Evolutionary conservation across 2,113 vertebrate genomes (phyloP).

Genomic region (Vulpes vulpes): DNA sequence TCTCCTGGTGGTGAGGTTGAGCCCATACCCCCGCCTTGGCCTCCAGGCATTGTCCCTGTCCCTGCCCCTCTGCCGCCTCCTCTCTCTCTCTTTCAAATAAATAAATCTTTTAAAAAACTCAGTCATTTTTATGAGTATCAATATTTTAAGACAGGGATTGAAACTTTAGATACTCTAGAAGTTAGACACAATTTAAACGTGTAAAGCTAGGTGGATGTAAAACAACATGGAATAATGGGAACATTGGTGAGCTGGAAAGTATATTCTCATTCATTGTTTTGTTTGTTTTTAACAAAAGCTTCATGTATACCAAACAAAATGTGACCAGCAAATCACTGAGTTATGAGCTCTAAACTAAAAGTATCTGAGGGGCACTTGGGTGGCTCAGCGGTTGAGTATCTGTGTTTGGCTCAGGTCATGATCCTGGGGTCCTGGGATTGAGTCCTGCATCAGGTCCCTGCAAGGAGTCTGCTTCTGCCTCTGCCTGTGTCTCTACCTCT

Average conservation of each 20-base stretch:
- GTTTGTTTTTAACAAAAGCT: constrained; percentile 4
- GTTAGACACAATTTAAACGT: neutral
- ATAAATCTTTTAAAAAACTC: too few relatives aligned
- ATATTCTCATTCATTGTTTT: neutral
- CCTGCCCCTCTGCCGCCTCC: too few relatives aligned
- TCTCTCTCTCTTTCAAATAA: too few relatives aligned
- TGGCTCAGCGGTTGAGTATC: too few relatives aligned
- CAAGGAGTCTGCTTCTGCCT: too few relatives aligned
- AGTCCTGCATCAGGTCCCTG: too few relatives aligned
- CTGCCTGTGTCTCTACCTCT: too few relatives aligned
- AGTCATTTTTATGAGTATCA: neutral
- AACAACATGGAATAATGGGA: neutral
- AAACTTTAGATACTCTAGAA: neutral
- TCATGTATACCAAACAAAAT: neutral
- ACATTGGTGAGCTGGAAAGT: neutral
- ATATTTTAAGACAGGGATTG: neutral
- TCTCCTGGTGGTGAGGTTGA: too few relatives aligned
- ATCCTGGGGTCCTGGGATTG: too few relatives aligned
- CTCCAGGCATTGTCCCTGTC: too few relatives aligned
- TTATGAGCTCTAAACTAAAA: neutral
- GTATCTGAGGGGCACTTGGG: neutral
- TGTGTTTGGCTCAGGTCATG: too few relatives aligned
- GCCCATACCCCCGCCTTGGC: too few relatives aligned
- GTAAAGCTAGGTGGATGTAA: neutral
- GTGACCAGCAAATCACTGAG: neutral